Percentiles rank a stretch among this genome's conserved stretches.
phyloP scores from a whole-genome alignment of 2,888 invertebrate species.

The Hirtodrosophila cameraria region DNA sequence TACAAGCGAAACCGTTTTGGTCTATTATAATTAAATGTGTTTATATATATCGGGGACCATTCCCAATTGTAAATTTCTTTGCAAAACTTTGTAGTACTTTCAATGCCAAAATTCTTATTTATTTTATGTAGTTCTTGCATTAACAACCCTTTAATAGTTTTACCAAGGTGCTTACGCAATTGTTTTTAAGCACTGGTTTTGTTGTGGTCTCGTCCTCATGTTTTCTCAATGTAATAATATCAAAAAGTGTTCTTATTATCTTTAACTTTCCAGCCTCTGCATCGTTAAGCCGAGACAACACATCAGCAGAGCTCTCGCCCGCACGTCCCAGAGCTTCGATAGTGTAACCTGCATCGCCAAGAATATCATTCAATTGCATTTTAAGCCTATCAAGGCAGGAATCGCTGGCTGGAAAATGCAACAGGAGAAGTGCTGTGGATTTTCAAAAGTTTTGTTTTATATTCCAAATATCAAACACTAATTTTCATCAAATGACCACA shows the following conservation, averaged over 20 bases:
- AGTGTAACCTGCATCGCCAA: neutral
- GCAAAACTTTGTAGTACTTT: too few relatives aligned
- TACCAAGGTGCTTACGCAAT: too few relatives aligned
- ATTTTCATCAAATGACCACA: neutral
- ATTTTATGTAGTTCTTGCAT: too few relatives aligned
- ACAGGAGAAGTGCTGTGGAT: constrained; percentile 5
- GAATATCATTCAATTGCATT: neutral
- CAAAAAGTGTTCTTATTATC: neutral
- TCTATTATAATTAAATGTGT: too few relatives aligned
- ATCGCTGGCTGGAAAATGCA: neutral
- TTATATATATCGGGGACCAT: too few relatives aligned
- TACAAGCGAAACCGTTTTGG: too few relatives aligned
- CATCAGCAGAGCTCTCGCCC: neutral
- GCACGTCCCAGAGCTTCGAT: neutral
- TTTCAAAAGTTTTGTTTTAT: neutral
- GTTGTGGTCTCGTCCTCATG: too few relatives aligned
- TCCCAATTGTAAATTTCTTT: too few relatives aligned
- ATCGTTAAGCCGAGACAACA: neutral
- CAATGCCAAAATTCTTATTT: too few relatives aligned
- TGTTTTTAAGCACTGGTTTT: too few relatives aligned
- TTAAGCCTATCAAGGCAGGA: accelerated
- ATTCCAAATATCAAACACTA: neutral
- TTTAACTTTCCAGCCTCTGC: accelerated
- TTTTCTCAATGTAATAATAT: neutral
- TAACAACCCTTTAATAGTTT: too few relatives aligned